Evolutionary conservation across 2,113 vertebrate genomes (phyloP).

Genomic region (Heterocephalus glaber): DNA sequence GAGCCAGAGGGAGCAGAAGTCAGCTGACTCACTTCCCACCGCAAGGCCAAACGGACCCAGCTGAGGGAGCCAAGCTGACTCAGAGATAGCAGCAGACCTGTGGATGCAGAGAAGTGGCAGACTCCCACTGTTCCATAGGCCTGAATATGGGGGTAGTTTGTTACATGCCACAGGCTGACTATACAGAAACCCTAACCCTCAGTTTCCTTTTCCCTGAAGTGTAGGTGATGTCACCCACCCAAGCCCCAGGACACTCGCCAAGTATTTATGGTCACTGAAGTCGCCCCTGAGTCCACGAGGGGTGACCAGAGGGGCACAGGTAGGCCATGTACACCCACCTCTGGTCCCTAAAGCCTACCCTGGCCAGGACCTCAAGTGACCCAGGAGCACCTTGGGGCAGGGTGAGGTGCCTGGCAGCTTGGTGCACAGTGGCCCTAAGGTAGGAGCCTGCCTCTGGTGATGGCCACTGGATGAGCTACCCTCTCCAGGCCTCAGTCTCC

Average conservation of each 20-base stretch:
- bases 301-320: accelerated
- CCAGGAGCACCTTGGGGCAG: neutral
- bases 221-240: neutral
- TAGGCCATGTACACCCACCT: neutral
- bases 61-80: neutral
- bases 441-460: neutral
- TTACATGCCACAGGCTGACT: neutral
- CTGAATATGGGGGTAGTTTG: accelerated
- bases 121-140: accelerated
- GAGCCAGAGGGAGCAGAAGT: neutral
- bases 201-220: neutral
- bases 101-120: neutral
- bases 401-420: neutral
- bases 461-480: neutral
- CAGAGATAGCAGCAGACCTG: neutral
- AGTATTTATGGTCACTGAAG: neutral
- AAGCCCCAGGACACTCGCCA: accelerated
- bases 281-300: no score
- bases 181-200: neutral
- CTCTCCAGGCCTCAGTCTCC: neutral
- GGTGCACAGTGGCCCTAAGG: neutral
- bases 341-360: neutral
- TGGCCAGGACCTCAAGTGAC: neutral
- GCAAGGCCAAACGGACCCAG: accelerated
- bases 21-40: neutral